Base-by-base conservation (phyloP, 2,797 vertebrate species). In the Poecilia velifera region DNA sequence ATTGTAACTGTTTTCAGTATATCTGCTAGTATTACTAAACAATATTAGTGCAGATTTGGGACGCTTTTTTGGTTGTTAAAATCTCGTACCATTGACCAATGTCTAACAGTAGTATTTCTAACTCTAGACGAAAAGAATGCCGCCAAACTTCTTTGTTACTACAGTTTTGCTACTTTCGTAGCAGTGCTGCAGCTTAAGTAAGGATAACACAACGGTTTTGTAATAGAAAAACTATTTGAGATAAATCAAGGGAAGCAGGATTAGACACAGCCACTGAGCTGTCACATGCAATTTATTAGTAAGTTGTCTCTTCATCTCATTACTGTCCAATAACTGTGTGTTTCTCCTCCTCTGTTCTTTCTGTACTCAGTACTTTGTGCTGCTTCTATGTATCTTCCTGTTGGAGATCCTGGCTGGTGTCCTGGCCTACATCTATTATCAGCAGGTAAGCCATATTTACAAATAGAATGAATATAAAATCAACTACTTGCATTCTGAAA, bases 371-470 rank as follows among this genome's bases (percentile, higher is more conserved):
- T 99, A 99, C 90, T 99, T 99, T 87, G 95, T 97, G 86, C 90
- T 99, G 91, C 91, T 99, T 84, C 93, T 99, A 49, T 93, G 97
- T 76, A 98, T 99, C 90, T 99, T 99, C 87, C 95, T 99, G 28
- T 91, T 99, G 95, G 98, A 99, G 94, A 94, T 99, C 90, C 95
- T 99, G 77, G 97, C 98, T 16, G 98, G 98, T 20, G 87, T 98
- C 89, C 93, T 99, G 94, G 98, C 98, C 36, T 99, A 98, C 64
- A 96, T 99, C 94, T 99, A 99, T 92, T 98, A 99, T 88, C 98
- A 98, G 91, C 98, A 99, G 97, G 98, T 99, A 93, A 93, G n/a
- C 2, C 59, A n/a, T 22, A 16, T 39, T 45, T 39, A 18, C 53
- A 53, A 73, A 31, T 6, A n/a, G 41, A 45, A 36, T 14, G 59